Evolutionary conservation across 2,888 invertebrate genomes (phyloP).

Genomic region (Plutella xylostella): DNA sequence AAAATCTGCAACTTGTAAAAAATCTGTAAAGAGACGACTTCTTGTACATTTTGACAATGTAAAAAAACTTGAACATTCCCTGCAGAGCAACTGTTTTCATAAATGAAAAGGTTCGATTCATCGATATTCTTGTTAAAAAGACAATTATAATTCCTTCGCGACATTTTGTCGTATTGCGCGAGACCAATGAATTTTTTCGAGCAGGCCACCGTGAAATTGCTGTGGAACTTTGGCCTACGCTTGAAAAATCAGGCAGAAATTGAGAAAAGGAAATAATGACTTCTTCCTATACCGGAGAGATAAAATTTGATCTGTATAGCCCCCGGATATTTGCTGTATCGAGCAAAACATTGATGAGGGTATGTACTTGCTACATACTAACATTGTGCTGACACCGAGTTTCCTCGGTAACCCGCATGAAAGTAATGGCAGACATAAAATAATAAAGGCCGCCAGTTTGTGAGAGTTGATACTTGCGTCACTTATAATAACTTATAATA

Average conservation of each 20-base stretch:
- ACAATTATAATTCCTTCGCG: not conserved
- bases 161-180: slow-evolving; percentile 22
- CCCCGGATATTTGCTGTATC: slow-evolving; percentile 6
- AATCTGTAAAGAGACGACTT: not conserved
- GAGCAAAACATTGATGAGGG: slow-evolving; percentile 11
- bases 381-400: not conserved
- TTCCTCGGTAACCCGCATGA: not conserved
- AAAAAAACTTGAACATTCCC: not conserved
- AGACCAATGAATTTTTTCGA: slow-evolving; percentile 24
- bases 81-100: too few species aligned
- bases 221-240: slow-evolving; percentile 23
- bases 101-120: not conserved
- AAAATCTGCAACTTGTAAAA: not conserved
- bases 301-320: slow-evolving; percentile 10
- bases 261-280: slow-evolving; percentile 17
- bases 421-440: not conserved
- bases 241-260: slow-evolving; percentile 25
- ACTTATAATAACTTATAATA: not conserved
- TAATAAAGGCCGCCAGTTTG: too few species aligned
- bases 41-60: not conserved
- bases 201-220: slow-evolving; percentile 33
- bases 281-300: slow-evolving; percentile 6
- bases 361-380: not conserved
- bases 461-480: too few species aligned
- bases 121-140: not conserved